phyloP scores from a whole-genome alignment of 1,140 invertebrate species.

The Megalopta genalis region DNA sequence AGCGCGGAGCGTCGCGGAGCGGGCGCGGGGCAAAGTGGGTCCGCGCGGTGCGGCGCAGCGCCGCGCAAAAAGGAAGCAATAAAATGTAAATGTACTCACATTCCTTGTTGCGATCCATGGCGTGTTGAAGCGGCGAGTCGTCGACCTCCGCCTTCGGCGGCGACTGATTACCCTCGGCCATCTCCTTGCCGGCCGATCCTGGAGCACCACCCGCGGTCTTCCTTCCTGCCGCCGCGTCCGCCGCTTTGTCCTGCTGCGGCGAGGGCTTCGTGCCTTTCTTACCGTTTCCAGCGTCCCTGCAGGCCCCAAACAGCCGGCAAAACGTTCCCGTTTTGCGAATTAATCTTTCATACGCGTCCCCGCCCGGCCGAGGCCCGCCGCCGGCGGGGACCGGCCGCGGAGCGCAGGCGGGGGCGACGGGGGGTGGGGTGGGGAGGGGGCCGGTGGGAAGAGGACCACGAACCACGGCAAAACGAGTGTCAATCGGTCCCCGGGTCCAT shows the following conservation, averaged over 20 bases:
- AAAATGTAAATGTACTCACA: constrained; percentile 84
- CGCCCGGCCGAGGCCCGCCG: no score
- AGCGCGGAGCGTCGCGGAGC: no score
- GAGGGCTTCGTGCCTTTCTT: constrained; percentile 75
- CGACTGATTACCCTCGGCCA: constrained; percentile 86
- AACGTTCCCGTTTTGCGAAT: constrained; percentile 62
- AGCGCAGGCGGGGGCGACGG: no score
- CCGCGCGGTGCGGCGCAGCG: no score
- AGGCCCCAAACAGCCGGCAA: constrained; percentile 56
- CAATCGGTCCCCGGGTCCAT: constrained; percentile 51
- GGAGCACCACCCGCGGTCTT: constrained; percentile 69
- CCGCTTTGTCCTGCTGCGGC: constrained; percentile 70
- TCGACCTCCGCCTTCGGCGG: constrained; percentile 95
- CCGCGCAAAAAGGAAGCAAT: constrained; percentile 36
- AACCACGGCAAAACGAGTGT: constrained; percentile 52
- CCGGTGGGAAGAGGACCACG: not conserved
- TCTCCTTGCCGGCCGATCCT: constrained; percentile 79
- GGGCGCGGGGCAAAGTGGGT: no score
- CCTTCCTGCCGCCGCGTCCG: constrained; percentile 73
- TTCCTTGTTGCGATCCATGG: constrained; percentile 98
- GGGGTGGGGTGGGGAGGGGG: not conserved
- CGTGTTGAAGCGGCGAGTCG: constrained; percentile 93
- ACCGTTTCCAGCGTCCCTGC: constrained; percentile 63
- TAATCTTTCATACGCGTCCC: constrained; percentile 64
- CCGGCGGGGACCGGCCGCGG: no score